Base-by-base conservation (phyloP, 1,140 invertebrate species). In the Augochlora pura region DNA sequence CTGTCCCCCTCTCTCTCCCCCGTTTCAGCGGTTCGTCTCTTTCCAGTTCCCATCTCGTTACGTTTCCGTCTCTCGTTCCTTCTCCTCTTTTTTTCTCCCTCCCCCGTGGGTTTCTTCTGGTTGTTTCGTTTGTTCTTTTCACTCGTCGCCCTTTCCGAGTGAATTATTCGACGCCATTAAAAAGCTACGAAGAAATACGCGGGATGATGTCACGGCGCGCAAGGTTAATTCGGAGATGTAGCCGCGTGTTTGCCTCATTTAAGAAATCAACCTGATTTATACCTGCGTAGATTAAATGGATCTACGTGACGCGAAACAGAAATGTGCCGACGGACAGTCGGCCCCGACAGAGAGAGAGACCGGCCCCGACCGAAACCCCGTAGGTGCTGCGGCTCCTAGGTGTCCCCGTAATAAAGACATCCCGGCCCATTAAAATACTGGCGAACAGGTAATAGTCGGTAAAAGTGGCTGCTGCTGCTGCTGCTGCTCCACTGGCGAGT, bases 101-200 rank as follows among this genome's bases (percentile, higher is more conserved):
- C 3, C 6, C 12, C 46, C 60, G 54, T 9, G 54, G 71, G 14
- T 18, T 42, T 9, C 64, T 68, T 27, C 32, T 12, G 38, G 52
- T 67, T 73, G 38, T 77, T 83, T 69, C 77, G 72, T 81, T 32
- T 77, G 64, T 75, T 84, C 77, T 81, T 73, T 70, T 83, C 83
- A 84, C 83, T 85, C 83, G 82, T 85, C 83, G 77, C 83, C 82
- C 79, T 76, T 76, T 81, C 80, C 83, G 73, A 85, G 54, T 84
- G 82, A 85, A 85, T 85, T 85, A 84, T 81, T 70, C 78, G 72
- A 84, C 60, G 72, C 82, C 80, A 66, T 85, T 81, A 81, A 85
- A 73, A 81, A 54, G 46, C 63, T 67, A 27, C 16, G 39, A 69
- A 81, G 83, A 85, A 69, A 84, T 80, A 76, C 39, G 63, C 57